These are phyloP conservation scores for Drosophila monieri DNA, from an alignment of 2,888 invertebrate genomes.

Conservation along the genomic window DNA sequence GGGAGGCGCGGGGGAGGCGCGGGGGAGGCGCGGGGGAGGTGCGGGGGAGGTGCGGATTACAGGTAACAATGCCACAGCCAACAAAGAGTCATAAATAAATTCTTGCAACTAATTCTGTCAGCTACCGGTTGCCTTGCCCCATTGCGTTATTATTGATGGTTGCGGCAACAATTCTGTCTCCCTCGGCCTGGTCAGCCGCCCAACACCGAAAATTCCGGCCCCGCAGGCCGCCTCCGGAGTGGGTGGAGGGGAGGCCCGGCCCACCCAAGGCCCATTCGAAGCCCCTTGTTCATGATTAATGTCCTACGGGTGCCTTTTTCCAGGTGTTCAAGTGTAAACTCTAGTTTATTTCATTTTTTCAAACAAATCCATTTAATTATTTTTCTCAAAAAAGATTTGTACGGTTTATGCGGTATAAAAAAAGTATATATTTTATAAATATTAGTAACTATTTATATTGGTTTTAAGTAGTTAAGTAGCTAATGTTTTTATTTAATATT, in stretches of 20 bases:
- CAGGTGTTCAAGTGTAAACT: background rate
- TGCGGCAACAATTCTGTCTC: conserved; percentile 52
- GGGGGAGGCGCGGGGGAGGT: background rate
- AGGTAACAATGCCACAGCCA: conserved; percentile 42
- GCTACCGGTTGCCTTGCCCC: conserved; percentile 62
- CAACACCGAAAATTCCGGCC: background rate
- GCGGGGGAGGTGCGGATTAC: conserved; percentile 1
- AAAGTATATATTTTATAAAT: too few species aligned
- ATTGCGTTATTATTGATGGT: conserved; percentile 75
- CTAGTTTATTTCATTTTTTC: background rate
- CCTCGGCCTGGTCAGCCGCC: conserved; percentile 33
- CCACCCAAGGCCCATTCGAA: conserved; percentile 9
- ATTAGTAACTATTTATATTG: too few species aligned
- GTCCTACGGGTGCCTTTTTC: conserved; percentile 2
- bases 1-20: background rate
- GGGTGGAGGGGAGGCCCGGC: conserved; percentile 20
- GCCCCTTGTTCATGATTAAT: conserved; percentile 30
- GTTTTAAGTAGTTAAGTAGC: too few species aligned
- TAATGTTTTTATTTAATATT: too few species aligned
- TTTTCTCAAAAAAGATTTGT: too few species aligned
- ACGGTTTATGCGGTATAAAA: too few species aligned
- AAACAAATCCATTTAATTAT: background rate
- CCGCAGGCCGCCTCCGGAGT: background rate
- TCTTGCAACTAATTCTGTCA: conserved; percentile 76
- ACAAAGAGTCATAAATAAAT: conserved; percentile 79